Percentiles rank a stretch among this genome's conserved stretches.
phyloP scores from a whole-genome alignment of 2,113 vertebrate genomes.

The Eulacestoma nigropectus region DNA sequence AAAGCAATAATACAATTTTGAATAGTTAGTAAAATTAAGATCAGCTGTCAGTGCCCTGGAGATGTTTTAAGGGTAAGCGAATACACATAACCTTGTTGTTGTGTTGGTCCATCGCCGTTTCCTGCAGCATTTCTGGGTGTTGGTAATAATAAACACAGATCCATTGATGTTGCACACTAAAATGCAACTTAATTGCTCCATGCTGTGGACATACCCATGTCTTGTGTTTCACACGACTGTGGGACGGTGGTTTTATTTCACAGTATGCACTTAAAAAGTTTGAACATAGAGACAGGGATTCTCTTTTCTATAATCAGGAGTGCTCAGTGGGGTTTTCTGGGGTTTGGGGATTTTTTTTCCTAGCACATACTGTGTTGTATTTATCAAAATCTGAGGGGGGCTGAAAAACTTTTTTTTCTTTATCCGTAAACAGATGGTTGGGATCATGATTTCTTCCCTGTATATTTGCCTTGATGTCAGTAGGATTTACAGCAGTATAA shows the following conservation, averaged over 20 bases:
- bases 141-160: not conserved
- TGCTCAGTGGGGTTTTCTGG: not conserved
- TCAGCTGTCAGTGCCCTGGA: not conserved
- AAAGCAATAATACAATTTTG: conserved; percentile 22
- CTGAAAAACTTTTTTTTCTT: not conserved
- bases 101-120: not conserved
- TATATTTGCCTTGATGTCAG: conserved; percentile 19
- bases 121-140: not conserved
- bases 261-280: not conserved
- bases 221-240: not conserved
- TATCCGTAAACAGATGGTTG: not conserved
- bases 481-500: conserved; percentile 15
- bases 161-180: not conserved
- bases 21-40: conserved; percentile 24
- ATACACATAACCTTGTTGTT: not conserved
- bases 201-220: not conserved
- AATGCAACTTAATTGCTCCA: not conserved
- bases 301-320: not conserved
- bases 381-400: not conserved
- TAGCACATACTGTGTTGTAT: not conserved
- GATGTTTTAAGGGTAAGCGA: not conserved
- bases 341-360: not conserved
- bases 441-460: not conserved
- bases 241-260: not conserved
- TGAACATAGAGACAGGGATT: not conserved